Evolutionary conservation across 2,888 invertebrate species (phyloP).

Genomic region (Spodoptera littoralis): DNA sequence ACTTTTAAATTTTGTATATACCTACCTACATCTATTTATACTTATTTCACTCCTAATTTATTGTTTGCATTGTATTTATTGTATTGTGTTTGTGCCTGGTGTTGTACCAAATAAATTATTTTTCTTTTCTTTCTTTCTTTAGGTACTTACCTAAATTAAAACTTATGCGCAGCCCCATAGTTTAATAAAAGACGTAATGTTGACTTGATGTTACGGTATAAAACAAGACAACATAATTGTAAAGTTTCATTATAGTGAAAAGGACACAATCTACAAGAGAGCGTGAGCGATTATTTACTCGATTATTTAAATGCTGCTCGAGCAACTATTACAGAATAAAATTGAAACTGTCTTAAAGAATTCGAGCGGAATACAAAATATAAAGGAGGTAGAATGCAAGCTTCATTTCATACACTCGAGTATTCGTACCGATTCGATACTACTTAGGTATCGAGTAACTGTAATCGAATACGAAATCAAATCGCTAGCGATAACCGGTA

Average conservation of each 20-base stretch:
- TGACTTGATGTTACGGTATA: too few species aligned
- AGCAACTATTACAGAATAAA: constrained; percentile 23
- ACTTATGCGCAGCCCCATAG: too few species aligned
- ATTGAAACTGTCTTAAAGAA: constrained; percentile 18
- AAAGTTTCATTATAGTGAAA: neutral
- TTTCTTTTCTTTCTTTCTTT: too few species aligned
- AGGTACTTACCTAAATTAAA: too few species aligned
- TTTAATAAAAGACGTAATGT: too few species aligned
- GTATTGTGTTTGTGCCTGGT: too few species aligned
- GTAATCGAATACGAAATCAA: constrained; percentile 41
- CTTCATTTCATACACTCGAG: constrained; percentile 34
- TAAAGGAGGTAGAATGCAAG: constrained; percentile 26
- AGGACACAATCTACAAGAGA: neutral
- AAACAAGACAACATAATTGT: too few species aligned
- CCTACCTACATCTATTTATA: too few species aligned
- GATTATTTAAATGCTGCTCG: constrained; percentile 26
- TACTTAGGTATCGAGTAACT: constrained; percentile 10
- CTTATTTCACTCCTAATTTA: too few species aligned
- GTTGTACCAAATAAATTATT: too few species aligned
- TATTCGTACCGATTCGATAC: constrained; percentile 27
- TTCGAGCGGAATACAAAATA: constrained; percentile 40
- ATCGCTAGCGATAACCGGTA: constrained; percentile 32
- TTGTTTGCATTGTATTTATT: too few species aligned
- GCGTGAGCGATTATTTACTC: constrained; percentile 17
- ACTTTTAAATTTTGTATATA: too few species aligned